A percentile compares a stretch with the other conserved stretches of the same genome.
Evolutionary conservation across 2,113 vertebrate species (phyloP).

Genomic region (Zosterops pallidus): DNA sequence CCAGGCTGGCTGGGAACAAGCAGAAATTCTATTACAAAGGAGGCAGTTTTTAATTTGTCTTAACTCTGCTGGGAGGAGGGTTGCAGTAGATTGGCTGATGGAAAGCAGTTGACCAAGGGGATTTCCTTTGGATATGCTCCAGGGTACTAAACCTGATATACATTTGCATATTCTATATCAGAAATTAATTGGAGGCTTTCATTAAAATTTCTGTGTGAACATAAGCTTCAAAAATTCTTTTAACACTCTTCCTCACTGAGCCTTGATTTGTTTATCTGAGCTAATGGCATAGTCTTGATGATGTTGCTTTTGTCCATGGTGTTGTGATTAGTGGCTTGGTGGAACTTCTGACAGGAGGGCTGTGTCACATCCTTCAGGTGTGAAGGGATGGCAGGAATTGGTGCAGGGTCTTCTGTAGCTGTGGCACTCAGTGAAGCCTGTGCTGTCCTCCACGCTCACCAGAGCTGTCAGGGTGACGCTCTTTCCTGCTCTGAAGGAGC

Average conservation of each 20-base stretch:
- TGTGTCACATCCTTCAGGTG: neutral
- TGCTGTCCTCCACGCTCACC: neutral
- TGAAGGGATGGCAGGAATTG: neutral
- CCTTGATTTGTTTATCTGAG: neutral
- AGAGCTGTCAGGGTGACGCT: accelerated
- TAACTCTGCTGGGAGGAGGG: neutral
- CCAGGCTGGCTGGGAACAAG: neutral
- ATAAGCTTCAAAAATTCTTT: neutral
- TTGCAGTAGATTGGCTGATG: neutral
- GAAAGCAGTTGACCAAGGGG: neutral
- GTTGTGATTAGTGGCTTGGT: neutral
- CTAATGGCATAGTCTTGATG: neutral
- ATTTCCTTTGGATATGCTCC: neutral
- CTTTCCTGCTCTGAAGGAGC: neutral
- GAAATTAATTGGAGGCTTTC: neutral
- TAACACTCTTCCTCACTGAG: neutral
- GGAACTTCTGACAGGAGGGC: neutral
- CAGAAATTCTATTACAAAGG: neutral
- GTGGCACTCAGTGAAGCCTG: accelerated
- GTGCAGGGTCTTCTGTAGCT: accelerated
- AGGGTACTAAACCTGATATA: neutral
- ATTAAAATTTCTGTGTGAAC: neutral
- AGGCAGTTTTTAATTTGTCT: neutral
- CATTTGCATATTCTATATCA: neutral
- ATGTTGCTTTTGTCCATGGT: neutral